Conservation (phyloP, 2,113 vertebrate genomes). For the Megalops atlanticus region DNA sequence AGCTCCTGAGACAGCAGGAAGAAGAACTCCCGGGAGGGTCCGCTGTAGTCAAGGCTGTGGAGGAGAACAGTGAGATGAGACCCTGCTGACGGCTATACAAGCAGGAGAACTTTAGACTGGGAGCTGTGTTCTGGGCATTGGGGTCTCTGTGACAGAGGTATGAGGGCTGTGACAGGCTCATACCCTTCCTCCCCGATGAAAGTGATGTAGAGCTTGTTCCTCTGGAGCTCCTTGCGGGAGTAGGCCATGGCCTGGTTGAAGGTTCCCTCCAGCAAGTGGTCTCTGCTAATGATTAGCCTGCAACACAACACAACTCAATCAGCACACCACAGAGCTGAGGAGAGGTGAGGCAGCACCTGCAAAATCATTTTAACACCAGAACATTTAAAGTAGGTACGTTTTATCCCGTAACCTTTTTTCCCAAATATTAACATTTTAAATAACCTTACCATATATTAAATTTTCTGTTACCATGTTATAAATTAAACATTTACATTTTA, state of each 20-base stretch:
- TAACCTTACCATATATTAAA: too few relatives aligned
- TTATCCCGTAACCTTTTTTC: too few relatives aligned
- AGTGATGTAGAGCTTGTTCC: slow-evolving; percentile 87
- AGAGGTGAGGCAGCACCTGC: too few relatives aligned
- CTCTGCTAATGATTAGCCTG: slow-evolving; percentile 84
- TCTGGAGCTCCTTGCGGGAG: slow-evolving; percentile 87
- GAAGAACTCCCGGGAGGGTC: slow-evolving; percentile 88
- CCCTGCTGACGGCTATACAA: too few relatives aligned
- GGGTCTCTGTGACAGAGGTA: background rate
- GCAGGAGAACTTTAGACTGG: too few relatives aligned
- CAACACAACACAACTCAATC: slow-evolving; percentile 29
- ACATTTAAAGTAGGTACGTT: too few relatives aligned
- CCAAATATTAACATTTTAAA: too few relatives aligned
- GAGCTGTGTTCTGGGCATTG: too few relatives aligned
- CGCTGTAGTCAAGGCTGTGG: slow-evolving; percentile 86
- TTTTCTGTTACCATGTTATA: too few relatives aligned
- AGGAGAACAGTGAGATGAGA: too few relatives aligned
- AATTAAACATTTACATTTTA: too few relatives aligned
- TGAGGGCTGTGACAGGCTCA: slow-evolving; percentile 32
- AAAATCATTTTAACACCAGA: too few relatives aligned
- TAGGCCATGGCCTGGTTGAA: slow-evolving; percentile 93
- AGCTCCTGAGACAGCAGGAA: slow-evolving; percentile 92
- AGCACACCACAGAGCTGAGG: background rate
- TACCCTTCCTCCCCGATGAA: slow-evolving; percentile 92
- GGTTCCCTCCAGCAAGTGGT: slow-evolving; percentile 86